Conservation (phyloP, 2,797 vertebrate genomes). For the Fistularia commersonii region DNA sequence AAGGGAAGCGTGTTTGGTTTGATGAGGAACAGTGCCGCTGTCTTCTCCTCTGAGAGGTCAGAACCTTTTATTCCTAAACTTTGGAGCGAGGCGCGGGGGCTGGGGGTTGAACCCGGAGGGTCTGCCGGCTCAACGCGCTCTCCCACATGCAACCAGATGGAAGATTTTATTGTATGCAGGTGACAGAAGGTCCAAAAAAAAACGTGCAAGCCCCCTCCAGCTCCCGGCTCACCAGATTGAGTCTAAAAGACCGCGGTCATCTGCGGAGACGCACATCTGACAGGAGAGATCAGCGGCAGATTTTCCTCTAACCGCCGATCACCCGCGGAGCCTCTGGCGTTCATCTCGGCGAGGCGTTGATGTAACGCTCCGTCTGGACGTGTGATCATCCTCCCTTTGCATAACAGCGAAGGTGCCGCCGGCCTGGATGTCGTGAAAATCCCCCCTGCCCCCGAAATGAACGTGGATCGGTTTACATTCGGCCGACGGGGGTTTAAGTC, state of each 20-base stretch:
- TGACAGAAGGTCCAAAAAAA: constrained; percentile 36
- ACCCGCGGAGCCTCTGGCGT: constrained; percentile 12
- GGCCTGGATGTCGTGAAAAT: constrained; percentile 50
- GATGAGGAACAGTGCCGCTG: constrained; percentile 46
- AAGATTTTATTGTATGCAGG: constrained; percentile 20
- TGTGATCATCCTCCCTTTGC: constrained; percentile 29
- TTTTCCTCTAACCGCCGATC: constrained; percentile 33
- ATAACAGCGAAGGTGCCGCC: constrained; percentile 21
- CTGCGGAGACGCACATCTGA: constrained; percentile 14
- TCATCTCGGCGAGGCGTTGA: constrained; percentile 3
- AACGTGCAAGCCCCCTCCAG: constrained; percentile 24
- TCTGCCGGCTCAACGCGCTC: constrained; percentile 23
- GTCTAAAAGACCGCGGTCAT: constrained; percentile 19
- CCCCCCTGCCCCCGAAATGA: constrained; percentile 37
- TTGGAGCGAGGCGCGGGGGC: constrained; percentile 13
- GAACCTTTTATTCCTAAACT: constrained; percentile 29
- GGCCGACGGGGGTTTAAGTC: constrained; percentile 19
- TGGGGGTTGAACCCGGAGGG: constrained; percentile 16
- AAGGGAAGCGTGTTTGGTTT: constrained; percentile 23
- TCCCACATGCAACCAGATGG: constrained; percentile 4
- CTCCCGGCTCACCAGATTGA: too few relatives aligned
- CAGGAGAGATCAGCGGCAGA: constrained; percentile 7
- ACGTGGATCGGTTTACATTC: constrained; percentile 33
- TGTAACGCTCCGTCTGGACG: constrained; percentile 21
- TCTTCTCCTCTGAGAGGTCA: constrained; percentile 32